A percentile compares a stretch with the other conserved stretches of the same genome.
Evolutionary conservation across 2,113 vertebrate species (phyloP).

Genomic region (Hystrix brachyura): DNA sequence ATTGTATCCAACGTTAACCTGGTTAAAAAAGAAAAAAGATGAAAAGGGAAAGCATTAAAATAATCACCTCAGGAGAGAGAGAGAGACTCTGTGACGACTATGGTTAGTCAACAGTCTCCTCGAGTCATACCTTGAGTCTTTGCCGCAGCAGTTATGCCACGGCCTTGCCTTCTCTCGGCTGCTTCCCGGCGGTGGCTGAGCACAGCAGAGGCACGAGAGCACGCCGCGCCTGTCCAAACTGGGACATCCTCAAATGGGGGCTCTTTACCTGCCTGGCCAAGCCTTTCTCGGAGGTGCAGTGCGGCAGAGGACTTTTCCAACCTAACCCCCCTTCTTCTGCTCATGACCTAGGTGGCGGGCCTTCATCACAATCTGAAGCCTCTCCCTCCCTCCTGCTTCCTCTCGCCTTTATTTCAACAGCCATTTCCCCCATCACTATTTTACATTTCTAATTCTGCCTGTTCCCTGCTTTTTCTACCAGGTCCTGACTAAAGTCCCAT

Average conservation of each 20-base stretch:
- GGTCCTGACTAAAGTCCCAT: not conserved
- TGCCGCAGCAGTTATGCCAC: not conserved
- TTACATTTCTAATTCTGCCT: not conserved
- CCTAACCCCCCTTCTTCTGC: not conserved
- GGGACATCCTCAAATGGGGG: not conserved
- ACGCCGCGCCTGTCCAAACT: not conserved
- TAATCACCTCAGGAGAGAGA: not conserved
- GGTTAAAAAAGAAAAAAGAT: constrained; percentile 54
- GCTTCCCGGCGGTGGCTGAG: not conserved
- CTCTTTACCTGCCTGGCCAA: not conserved
- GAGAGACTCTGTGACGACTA: not conserved
- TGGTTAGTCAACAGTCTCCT: not conserved
- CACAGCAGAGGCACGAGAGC: not conserved
- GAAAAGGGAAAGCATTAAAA: constrained; percentile 79
- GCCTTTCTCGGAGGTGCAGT: not conserved
- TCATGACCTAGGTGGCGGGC: not conserved
- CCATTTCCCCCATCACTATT: not conserved
- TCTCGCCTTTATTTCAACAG: not conserved
- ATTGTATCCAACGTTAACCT: constrained; percentile 21
- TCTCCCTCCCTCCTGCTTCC: not conserved
- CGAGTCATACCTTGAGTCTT: not conserved
- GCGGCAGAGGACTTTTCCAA: not conserved
- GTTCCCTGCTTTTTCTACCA: not conserved
- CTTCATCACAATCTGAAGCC: not conserved
- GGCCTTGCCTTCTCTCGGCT: not conserved